Conservation (phyloP, 2,888 invertebrate genomes). For the Scaptomyza parva region DNA sequence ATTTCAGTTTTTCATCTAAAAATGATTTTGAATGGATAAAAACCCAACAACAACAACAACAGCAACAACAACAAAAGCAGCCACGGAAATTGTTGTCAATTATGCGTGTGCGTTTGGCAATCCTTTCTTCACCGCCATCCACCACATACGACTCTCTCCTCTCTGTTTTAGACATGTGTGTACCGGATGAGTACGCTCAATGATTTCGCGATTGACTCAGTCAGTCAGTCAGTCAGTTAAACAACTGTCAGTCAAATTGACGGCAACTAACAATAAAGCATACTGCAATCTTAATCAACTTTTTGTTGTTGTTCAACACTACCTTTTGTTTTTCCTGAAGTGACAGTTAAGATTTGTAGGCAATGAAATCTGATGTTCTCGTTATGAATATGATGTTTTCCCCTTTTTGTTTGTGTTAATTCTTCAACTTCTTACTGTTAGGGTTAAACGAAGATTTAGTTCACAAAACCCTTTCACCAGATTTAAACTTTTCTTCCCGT, state of each 20-base stretch:
- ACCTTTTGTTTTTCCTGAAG: neutral
- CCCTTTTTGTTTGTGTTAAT: neutral
- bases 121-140: slow-evolving; percentile 6
- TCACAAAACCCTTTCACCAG: too few species aligned
- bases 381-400: neutral
- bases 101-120: slow-evolving; percentile 60
- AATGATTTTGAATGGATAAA: slow-evolving; percentile 65
- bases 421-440: too few species aligned
- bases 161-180: slow-evolving; percentile 29
- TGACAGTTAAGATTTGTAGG: slow-evolving; percentile 17
- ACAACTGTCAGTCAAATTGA: slow-evolving; percentile 38
- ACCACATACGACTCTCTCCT: neutral
- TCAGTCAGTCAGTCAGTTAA: neutral
- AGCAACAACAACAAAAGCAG: slow-evolving; percentile 54
- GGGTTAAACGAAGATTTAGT: too few species aligned
- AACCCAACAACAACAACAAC: slow-evolving; percentile 54
- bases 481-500: too few species aligned
- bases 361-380: too few species aligned
- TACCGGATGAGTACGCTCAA: slow-evolving; percentile 42
- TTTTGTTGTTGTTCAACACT: slow-evolving; percentile 7
- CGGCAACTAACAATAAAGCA: slow-evolving; percentile 39
- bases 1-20: slow-evolving; percentile 60
- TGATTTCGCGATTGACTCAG: slow-evolving; percentile 33
- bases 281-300: slow-evolving; percentile 10
- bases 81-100: slow-evolving; percentile 74